Conservation (phyloP, 1,140 invertebrate species). For the Drosophila nasuta region DNA sequence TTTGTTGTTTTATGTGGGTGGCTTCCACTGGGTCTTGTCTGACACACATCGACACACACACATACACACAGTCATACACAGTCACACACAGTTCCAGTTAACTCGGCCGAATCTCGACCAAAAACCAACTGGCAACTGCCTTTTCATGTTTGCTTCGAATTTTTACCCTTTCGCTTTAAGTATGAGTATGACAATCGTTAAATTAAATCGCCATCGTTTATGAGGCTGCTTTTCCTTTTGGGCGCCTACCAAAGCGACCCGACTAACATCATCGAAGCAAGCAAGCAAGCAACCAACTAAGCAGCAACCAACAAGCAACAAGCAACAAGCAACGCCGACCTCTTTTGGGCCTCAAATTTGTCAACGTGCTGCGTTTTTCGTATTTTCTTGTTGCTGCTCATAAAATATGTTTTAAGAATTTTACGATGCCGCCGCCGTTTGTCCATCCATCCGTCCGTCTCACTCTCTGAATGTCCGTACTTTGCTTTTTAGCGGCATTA, state of each 20-base stretch:
- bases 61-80: conserved; percentile 17
- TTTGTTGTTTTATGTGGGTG: conserved; percentile 78
- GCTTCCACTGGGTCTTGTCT: conserved; percentile 50
- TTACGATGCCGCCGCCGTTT: conserved; percentile 70
- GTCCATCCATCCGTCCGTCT: conserved; percentile 6
- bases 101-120: conserved; percentile 49
- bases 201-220: conserved; percentile 83
- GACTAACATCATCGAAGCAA: background rate
- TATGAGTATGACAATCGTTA: conserved; percentile 74
- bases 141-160: conserved; percentile 15
- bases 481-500: conserved; percentile 63
- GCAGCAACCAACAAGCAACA: conserved; percentile 5
- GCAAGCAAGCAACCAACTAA: conserved; percentile 3
- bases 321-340: conserved; percentile 47
- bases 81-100: conserved; percentile 67
- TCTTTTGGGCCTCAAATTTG: conserved; percentile 77
- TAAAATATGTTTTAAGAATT: conserved; percentile 83
- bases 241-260: conserved; percentile 61
- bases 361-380: conserved; percentile 76
- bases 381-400: conserved; percentile 64
- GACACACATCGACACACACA: conserved; percentile 27
- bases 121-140: conserved; percentile 34
- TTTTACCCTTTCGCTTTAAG: conserved; percentile 37
- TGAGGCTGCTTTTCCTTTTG: conserved; percentile 79
- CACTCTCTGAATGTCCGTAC: conserved; percentile 15